A percentile compares a stretch with the other conserved stretches of the same genome.
phyloP scores from a whole-genome alignment of 2,888 invertebrate species.

The Hirtodrosophila cameraria region DNA sequence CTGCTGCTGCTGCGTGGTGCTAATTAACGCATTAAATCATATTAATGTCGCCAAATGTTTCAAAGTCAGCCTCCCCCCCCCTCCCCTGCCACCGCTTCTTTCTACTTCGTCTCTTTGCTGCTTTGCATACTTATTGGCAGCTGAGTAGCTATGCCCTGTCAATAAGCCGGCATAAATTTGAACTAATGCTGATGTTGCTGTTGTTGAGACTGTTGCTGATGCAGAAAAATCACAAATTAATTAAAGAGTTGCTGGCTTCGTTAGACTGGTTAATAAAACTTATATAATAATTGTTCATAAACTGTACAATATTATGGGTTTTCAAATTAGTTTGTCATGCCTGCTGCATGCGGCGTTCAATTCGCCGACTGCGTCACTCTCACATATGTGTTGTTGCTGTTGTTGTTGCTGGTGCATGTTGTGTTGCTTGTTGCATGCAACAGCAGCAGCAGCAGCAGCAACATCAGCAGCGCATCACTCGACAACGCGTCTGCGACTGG shows the following conservation, averaged over 20 bases:
- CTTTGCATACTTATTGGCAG: constrained; percentile 67
- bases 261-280: constrained; percentile 80
- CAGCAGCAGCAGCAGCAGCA: constrained; percentile 28
- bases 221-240: constrained; percentile 81
- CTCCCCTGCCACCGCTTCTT: background rate
- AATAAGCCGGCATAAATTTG: constrained; percentile 75
- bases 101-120: constrained; percentile 9
- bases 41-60: constrained; percentile 83
- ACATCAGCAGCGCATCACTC: constrained; percentile 44
- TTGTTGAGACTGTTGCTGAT: constrained; percentile 36
- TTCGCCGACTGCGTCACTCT: constrained; percentile 31
- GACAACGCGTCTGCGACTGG: constrained; percentile 40
- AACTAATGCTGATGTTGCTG: constrained; percentile 58
- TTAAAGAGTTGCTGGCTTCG: constrained; percentile 64
- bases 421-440: constrained; percentile 60
- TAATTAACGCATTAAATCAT: constrained; percentile 83
- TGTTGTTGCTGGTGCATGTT: no score
- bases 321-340: constrained; percentile 80
- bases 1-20: constrained; percentile 62
- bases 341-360: constrained; percentile 15
- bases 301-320: constrained; percentile 82
- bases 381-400: constrained; percentile 36
- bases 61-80: constrained; percentile 62
- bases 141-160: constrained; percentile 44
- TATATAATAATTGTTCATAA: constrained; percentile 84